A percentile compares a stretch with the other conserved stretches of the same genome.
phyloP scores from a whole-genome alignment of 1,140 invertebrate genomes.

The Zaprionus gabonicus region DNA sequence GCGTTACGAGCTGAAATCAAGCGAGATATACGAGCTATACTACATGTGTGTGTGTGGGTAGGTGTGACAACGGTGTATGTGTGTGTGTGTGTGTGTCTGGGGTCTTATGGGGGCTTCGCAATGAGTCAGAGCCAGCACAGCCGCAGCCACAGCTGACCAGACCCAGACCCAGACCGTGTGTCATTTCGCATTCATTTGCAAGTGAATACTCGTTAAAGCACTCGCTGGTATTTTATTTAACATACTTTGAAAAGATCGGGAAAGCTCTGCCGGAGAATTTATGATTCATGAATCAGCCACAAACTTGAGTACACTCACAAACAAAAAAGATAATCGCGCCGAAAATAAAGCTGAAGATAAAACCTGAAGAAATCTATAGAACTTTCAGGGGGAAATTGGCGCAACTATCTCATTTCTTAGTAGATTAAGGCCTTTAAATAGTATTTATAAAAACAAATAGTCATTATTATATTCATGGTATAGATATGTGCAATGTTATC shows the following conservation, averaged over 20 bases:
- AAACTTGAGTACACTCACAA: background rate
- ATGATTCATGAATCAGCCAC: background rate
- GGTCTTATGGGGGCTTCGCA: background rate
- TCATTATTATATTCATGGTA: background rate
- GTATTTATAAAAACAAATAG: background rate
- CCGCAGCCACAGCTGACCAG: background rate
- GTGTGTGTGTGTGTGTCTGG: background rate
- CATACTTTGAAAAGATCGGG: background rate
- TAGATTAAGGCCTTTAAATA: background rate
- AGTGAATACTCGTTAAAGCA: background rate
- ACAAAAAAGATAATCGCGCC: background rate
- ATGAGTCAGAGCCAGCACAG: background rate
- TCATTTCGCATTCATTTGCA: conserved; percentile 7
- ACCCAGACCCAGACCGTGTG: background rate
- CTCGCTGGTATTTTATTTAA: background rate
- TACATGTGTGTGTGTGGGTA: background rate
- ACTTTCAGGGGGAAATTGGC: too few relatives aligned
- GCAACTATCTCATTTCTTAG: background rate
- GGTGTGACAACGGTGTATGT: background rate
- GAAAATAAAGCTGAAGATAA: background rate
- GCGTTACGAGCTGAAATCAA: conserved; percentile 4
- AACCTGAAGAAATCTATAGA: background rate
- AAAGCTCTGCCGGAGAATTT: background rate
- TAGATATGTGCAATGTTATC: background rate
- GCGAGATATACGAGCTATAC: background rate